Percentiles rank a stretch among this genome's conserved stretches.
These are phyloP conservation scores for Drosophila nebulosa DNA, from an alignment of 1,140 invertebrate species.

Conservation along the genomic window DNA sequence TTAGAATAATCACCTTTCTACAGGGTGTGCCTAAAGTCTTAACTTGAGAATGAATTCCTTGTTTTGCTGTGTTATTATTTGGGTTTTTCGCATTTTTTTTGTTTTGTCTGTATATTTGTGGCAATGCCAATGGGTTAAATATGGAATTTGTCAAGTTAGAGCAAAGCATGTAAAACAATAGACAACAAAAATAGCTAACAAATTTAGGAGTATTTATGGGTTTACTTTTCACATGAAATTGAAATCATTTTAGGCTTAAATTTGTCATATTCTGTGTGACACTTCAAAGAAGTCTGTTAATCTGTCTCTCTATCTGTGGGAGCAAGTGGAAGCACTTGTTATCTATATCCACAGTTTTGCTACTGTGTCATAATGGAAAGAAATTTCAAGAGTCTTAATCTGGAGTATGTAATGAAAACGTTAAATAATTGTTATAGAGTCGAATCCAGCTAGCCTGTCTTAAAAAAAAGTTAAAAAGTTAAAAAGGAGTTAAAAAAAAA, in stretches of 20 bases:
- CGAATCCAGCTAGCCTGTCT: too few relatives aligned
- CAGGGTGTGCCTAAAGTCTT: not conserved
- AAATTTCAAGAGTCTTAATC: too few relatives aligned
- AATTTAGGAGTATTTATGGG: not conserved
- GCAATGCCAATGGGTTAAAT: slow-evolving; percentile 42
- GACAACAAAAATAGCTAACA: slow-evolving; percentile 2
- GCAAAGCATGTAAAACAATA: slow-evolving; percentile 7
- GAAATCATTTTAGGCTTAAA: not conserved
- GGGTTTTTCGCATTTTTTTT: not conserved
- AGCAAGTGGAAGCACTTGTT: not conserved
- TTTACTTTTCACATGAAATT: not conserved
- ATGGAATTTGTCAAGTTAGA: slow-evolving; percentile 20
- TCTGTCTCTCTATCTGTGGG: too few relatives aligned
- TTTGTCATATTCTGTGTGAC: not conserved
- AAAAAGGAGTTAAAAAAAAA: too few relatives aligned
- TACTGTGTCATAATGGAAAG: too few relatives aligned
- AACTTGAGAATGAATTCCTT: not conserved
- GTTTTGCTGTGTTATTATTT: not conserved
- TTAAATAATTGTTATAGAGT: too few relatives aligned
- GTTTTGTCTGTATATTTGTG: not conserved
- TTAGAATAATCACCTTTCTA: too few relatives aligned
- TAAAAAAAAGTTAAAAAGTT: too few relatives aligned
- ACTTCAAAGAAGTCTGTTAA: not conserved
- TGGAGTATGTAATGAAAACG: too few relatives aligned
- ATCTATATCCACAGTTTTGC: too few relatives aligned